A percentile compares a stretch with the other conserved stretches of the same genome.
phyloP scores from a whole-genome alignment of 2,797 vertebrate genomes.

The Manis crassicaudata region DNA sequence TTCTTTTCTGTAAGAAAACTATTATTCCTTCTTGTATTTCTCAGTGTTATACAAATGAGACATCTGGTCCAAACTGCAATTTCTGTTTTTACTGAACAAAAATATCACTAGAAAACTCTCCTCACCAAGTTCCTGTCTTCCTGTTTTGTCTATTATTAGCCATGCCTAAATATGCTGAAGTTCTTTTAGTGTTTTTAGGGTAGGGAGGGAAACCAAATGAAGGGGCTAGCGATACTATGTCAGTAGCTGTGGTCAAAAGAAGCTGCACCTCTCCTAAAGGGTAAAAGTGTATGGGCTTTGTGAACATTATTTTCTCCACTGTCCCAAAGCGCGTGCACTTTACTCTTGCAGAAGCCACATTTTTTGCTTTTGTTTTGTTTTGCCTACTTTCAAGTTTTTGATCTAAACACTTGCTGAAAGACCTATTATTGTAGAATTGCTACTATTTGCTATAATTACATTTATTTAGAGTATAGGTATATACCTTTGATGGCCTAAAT shows the following conservation, averaged over 20 bases:
- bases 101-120: neutral
- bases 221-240: neutral
- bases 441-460: neutral
- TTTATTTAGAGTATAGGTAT: neutral
- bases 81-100: neutral
- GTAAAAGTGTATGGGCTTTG: conserved; percentile 67
- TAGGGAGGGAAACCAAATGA: too few relatives aligned
- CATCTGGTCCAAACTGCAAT: neutral
- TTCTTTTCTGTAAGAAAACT: neutral
- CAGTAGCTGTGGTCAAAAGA: conserved; percentile 20
- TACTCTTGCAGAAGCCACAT: conserved; percentile 60
- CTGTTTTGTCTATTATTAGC: neutral
- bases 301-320: conserved; percentile 69
- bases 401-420: neutral
- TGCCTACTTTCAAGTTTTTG: conserved; percentile 41
- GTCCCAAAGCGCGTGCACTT: conserved; percentile 71
- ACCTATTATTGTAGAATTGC: neutral
- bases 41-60: neutral
- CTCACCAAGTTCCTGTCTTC: neutral
- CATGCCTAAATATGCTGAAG: neutral
- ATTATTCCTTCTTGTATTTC: neutral
- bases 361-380: conserved; percentile 14
- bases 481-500: neutral
- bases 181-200: neutral
- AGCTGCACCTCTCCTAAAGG: conserved; percentile 63